Conservation (phyloP, 2,797 vertebrate species). For the Poeciliopsis turneri region DNA sequence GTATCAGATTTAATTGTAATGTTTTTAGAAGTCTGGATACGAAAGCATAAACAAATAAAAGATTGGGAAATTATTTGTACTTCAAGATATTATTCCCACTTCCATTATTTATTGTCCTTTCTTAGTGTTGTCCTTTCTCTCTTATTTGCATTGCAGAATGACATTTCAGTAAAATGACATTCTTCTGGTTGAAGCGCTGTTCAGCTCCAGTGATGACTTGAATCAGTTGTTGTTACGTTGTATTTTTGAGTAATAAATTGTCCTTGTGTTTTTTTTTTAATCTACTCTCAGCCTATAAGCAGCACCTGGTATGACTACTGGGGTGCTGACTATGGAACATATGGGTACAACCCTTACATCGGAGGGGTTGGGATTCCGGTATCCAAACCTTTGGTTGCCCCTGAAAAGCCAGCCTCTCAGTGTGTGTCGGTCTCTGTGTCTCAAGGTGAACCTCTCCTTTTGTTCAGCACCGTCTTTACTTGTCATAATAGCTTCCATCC, state of each 20-base stretch:
- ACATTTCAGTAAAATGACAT: background rate
- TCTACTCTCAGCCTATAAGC: constrained; percentile 89
- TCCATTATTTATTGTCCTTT: too few species aligned
- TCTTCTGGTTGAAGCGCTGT: background rate
- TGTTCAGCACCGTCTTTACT: background rate
- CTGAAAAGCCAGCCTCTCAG: constrained; percentile 95
- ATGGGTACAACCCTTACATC: constrained; percentile 97
- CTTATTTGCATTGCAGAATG: too few species aligned
- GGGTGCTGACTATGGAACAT: constrained; percentile 97
- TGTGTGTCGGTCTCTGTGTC: constrained; percentile 95
- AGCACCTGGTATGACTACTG: constrained; percentile 99
- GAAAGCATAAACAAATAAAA: too few species aligned
- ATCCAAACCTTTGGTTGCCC: constrained; percentile 89
- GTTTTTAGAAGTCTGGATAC: background rate
- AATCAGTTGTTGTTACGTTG: background rate
- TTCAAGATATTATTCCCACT: too few species aligned
- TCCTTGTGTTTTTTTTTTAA: background rate
- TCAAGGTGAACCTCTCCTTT: constrained; percentile 82
- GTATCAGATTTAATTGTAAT: background rate
- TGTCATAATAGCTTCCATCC: background rate
- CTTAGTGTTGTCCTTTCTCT: too few species aligned
- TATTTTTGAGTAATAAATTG: background rate
- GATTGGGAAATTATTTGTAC: too few species aligned
- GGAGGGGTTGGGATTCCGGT: constrained; percentile 95
- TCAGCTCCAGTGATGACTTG: background rate